phyloP scores from a whole-genome alignment of 2,888 invertebrate species.

The Julus scandinavius region DNA sequence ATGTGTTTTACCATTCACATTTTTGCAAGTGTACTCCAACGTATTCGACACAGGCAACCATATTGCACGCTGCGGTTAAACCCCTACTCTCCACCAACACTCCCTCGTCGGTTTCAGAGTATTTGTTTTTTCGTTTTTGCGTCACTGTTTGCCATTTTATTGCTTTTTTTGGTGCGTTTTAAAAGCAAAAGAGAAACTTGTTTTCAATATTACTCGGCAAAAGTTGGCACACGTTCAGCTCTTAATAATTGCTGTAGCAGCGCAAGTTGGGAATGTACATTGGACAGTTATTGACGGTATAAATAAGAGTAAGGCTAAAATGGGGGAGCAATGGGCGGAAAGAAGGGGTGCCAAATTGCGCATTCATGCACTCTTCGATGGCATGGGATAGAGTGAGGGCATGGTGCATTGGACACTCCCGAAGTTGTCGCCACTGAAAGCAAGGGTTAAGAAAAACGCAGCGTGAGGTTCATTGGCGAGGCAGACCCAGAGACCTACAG shows the following conservation, averaged over 20 bases:
- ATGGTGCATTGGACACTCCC: neutral
- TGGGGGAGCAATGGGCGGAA: too few relatives aligned
- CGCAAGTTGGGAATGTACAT: neutral
- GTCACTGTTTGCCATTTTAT: neutral
- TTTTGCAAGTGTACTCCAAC: neutral
- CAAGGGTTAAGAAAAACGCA: neutral
- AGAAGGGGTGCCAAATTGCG: too few relatives aligned
- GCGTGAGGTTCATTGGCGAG: neutral
- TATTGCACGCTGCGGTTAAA: neutral
- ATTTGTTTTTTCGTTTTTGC: slow-evolving; percentile 38
- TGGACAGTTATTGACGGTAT: slow-evolving; percentile 21
- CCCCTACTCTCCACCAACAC: neutral
- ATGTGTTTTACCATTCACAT: neutral
- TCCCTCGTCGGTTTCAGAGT: neutral
- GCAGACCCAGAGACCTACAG: slow-evolving; percentile 33
- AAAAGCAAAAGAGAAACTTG: neutral
- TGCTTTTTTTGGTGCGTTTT: slow-evolving; percentile 17
- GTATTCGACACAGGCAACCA: neutral
- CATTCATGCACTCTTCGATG: too few relatives aligned
- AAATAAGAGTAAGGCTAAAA: slow-evolving; percentile 4
- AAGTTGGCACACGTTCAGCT: slow-evolving; percentile 39
- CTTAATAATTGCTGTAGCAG: slow-evolving; percentile 14
- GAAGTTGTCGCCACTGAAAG: neutral
- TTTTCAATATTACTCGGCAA: slow-evolving; percentile 5
- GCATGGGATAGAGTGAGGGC: too few relatives aligned